Conservation (phyloP, 2,888 invertebrate genomes). For the Drosophila mimica region DNA sequence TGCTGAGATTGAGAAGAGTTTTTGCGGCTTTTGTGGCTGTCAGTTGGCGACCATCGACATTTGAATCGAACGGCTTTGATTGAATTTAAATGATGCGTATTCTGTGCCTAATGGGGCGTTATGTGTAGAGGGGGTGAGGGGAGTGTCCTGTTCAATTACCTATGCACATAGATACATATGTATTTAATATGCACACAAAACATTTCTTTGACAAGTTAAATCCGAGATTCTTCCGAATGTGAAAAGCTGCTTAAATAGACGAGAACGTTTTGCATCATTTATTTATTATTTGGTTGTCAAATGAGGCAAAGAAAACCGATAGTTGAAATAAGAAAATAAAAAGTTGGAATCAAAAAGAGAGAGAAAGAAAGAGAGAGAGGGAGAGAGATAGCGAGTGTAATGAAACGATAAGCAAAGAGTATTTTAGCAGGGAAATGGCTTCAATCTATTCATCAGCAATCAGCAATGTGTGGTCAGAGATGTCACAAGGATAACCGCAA, state of each 20-base stretch:
- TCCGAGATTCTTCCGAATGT: not conserved
- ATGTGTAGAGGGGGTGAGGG: not conserved
- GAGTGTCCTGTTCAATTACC: conserved; percentile 26
- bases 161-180: not conserved
- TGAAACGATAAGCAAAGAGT: not conserved
- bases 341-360: not conserved
- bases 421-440: not conserved
- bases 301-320: not conserved
- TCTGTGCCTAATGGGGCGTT: conserved; percentile 53
- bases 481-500: not conserved
- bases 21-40: conserved; percentile 67
- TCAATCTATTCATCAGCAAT: not conserved
- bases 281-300: not conserved
- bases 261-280: not conserved
- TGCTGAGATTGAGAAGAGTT: conserved; percentile 43
- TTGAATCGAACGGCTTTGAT: conserved; percentile 57
- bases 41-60: conserved; percentile 60
- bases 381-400: not conserved
- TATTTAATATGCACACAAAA: not conserved
- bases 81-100: conserved; percentile 63
- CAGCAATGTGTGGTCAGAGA: not conserved
- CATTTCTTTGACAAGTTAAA: conserved; percentile 5
- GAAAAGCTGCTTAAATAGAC: not conserved
- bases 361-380: not conserved
- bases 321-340: not conserved